Evolutionary conservation across 2,113 vertebrate species (phyloP), one percentile per base, ranked within the genome.

Genomic region (Typhlomys cinereus): DNA sequence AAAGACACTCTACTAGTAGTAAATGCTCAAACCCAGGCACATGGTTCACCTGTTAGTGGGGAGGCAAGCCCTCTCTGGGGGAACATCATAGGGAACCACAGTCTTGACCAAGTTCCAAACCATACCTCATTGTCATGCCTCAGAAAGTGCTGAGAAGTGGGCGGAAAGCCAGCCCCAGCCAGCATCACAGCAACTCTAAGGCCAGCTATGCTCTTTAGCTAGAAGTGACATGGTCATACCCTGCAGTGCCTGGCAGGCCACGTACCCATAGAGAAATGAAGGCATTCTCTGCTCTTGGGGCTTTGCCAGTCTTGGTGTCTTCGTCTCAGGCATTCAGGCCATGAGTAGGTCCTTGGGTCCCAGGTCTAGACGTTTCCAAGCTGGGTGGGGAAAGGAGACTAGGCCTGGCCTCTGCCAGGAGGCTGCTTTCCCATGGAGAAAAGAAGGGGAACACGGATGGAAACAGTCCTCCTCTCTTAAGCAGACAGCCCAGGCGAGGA

Each of bases 191-290:
- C 20, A 1, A 41, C 80, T 73, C 29, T 15, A 9, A 57, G 0
- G 0, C 74, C 84, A 78, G 87, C 89, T 34, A 0, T 83, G 91
- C 74, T 88, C 36, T 84, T 44, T 85, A 39, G n/a, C 9, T 80
- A 62, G 44, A 80, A 36, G 39, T 73, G 1, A 74, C 25, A 3
- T 66, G 59, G 78, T 70, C 90, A 61, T 66, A 59, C 25, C 27
- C n/a, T n/a, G n/a, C 62, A 69, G 67, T 20, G 69, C 9, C 6
- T 82, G 80, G 94, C 84, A 18, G 75, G 90, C 81, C 44, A 18
- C 62, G 69, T 95, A 83, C 70, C 79, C 50, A 18, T 39, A 29
- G 31, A 71, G 61, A 89, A 73, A 75, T 44, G 82, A 75, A 94
- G 17, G 82, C 29, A 64, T 76, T 8, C 23, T 8, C 52, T 86